Evolutionary conservation across 2,888 invertebrate genomes (phyloP), one percentile per base, ranked within the genome.

Genomic region (Odontocerum albicorne): DNA sequence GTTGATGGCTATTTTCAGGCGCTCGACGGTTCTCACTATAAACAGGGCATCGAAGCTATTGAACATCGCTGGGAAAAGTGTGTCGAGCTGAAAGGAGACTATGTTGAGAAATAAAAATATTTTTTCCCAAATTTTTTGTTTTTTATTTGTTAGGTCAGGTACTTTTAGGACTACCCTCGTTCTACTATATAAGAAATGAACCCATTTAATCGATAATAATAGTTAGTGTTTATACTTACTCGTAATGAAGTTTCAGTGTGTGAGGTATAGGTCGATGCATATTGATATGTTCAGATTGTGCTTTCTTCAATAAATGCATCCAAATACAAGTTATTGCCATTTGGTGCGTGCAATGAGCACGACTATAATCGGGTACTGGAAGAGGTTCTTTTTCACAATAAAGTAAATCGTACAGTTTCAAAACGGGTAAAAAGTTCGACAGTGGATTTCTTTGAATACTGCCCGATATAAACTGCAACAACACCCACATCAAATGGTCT

Each of bases 401-500:
- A 2, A 98, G 75, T 20, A 96, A 76, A 71, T 96, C 96, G 70
- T 94, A 94, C 8, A 97, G 77, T 68, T 91, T 88, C 64, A 96
- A 83, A 57, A 96, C 92, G 0, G 95, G 93, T 59, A 94, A 73
- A 66, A 94, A 94, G 69, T 92, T 93, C 0, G 88, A 86, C 40
- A 92, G 72, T 0, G 95, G 92, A 73, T 96, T 96, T 64, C 95
- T 87, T 70, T 95, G 94, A 65, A 96, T 96, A 67, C 94, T 95
- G 43, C 96, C 96, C 0, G 97, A 96, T 64, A 98, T 93, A 67
- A 96, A 97, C 74, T 99, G 98, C 36, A 99, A 75, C 13, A 98
- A 75, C 15, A 96, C 91, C 97, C 98, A 98, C 97, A 99, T 98
- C n/a, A 99, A 76, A 66, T 98, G 96, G 72, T 97, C 97, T 42